A percentile compares a stretch with the other conserved stretches of the same genome.
phyloP scores from a whole-genome alignment of 2,113 vertebrate genomes.

The Rallus limicola region DNA sequence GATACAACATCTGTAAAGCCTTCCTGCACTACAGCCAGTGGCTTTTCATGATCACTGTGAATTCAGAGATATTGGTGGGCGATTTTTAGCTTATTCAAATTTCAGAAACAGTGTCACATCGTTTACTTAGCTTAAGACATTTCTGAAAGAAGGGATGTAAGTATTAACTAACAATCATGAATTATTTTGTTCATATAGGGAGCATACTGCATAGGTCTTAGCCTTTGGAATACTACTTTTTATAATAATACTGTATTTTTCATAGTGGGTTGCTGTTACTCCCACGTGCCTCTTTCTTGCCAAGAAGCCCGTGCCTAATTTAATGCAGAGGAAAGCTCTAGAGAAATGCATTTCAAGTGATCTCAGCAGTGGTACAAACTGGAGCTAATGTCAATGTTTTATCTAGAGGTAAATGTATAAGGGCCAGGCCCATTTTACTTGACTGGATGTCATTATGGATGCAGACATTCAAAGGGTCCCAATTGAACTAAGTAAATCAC shows the following conservation, averaged over 20 bases:
- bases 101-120: not conserved
- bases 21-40: not conserved
- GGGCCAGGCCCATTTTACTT: not conserved
- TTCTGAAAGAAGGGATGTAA: not conserved
- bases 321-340: not conserved
- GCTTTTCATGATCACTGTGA: not conserved
- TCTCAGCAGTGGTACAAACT: not conserved
- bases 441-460: not conserved
- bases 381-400: fast-evolving
- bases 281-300: not conserved
- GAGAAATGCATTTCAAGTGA: not conserved
- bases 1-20: not conserved
- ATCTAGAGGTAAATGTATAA: not conserved
- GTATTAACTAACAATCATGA: not conserved
- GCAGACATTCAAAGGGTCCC: not conserved
- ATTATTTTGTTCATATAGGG: not conserved
- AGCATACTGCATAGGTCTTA: fast-evolving
- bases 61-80: not conserved
- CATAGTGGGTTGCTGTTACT: not conserved
- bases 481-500: not conserved
- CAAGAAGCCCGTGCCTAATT: not conserved
- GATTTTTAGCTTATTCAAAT: not conserved
- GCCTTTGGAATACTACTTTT: not conserved
- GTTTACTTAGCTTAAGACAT: not conserved
- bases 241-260: not conserved